Percentiles rank a stretch among this genome's conserved stretches.
Conservation (phyloP, 2,797 vertebrate genomes). For the Megalops cyprinoides region DNA sequence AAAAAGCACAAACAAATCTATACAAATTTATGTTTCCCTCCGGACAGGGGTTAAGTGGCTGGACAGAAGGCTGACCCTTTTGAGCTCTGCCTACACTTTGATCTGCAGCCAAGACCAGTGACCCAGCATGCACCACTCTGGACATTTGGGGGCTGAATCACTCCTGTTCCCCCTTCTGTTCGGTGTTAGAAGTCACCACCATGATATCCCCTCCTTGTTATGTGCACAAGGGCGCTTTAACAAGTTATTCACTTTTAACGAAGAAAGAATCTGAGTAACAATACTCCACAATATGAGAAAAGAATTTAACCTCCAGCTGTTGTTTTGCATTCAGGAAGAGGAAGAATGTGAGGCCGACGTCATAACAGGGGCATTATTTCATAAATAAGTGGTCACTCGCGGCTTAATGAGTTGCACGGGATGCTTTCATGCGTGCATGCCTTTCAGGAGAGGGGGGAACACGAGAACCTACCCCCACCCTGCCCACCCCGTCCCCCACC, state of each 20-base stretch:
- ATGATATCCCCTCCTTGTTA: neutral
- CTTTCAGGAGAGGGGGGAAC: neutral
- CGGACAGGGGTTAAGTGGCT: slow-evolving; percentile 55
- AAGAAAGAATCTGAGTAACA: neutral
- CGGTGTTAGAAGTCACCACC: neutral
- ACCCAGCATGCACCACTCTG: slow-evolving; percentile 44
- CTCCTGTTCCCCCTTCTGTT: neutral
- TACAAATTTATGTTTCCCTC: slow-evolving; percentile 61
- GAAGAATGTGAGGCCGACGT: neutral
- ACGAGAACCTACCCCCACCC: neutral
- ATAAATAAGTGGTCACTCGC: neutral
- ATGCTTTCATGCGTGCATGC: neutral
- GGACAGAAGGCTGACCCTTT: slow-evolving; percentile 48
- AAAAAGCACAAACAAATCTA: slow-evolving; percentile 46
- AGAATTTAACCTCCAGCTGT: slow-evolving; percentile 10
- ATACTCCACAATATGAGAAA: neutral
- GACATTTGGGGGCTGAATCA: neutral
- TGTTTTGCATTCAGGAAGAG: neutral
- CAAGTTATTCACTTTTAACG: neutral
- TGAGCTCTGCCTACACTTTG: slow-evolving; percentile 62
- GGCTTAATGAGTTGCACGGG: slow-evolving; percentile 13
- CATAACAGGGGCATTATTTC: slow-evolving; percentile 23
- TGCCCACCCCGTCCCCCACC: neutral
- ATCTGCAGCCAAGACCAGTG: slow-evolving; percentile 60
- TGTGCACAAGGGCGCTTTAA: neutral